These are phyloP conservation scores for Blastomussa wellsi DNA, from an alignment of 92 coral and sea anemone genomes.

Conservation along the genomic window DNA sequence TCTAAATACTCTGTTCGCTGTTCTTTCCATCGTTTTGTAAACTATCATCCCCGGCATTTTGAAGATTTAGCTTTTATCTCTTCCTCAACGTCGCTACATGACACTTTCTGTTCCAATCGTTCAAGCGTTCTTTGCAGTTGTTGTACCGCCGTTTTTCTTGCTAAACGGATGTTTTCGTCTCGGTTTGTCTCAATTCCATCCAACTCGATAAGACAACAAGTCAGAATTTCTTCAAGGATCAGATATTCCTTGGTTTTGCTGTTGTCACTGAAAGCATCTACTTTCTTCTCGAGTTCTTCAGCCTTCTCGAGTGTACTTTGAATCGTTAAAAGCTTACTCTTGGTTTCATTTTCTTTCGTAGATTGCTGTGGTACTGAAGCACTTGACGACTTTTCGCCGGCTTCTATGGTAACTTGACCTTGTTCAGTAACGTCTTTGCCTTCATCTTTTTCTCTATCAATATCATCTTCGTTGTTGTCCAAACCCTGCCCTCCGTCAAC, in stretches of 20 bases:
- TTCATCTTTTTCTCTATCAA: background rate
- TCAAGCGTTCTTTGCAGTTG: conserved; percentile 52
- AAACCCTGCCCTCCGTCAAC: background rate
- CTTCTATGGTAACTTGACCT: background rate
- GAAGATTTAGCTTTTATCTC: background rate
- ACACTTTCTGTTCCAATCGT: conserved; percentile 53
- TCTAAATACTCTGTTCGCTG: background rate
- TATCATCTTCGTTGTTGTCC: conserved; percentile 1
- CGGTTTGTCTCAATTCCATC: conserved; percentile 74
- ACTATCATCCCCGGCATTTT: background rate
- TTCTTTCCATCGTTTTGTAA: background rate
- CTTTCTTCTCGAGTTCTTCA: conserved; percentile 41
- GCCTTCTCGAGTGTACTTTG: conserved; percentile 48
- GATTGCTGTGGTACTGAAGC: background rate
- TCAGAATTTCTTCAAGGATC: conserved; percentile 68
- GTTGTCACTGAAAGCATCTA: conserved; percentile 48
- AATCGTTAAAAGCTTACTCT: conserved; percentile 33
- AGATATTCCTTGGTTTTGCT: conserved; percentile 58
- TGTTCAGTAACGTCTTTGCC: conserved; percentile 7
- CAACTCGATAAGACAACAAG: conserved; percentile 63
- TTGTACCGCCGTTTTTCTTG: conserved; percentile 67
- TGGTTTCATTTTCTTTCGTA: conserved; percentile 1
- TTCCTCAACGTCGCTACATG: background rate
- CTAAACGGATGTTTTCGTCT: conserved; percentile 53
- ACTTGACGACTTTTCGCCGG: background rate